These are phyloP conservation scores for Pao palembangensis DNA, from an alignment of 2,113 vertebrate species.

Conservation along the genomic window DNA sequence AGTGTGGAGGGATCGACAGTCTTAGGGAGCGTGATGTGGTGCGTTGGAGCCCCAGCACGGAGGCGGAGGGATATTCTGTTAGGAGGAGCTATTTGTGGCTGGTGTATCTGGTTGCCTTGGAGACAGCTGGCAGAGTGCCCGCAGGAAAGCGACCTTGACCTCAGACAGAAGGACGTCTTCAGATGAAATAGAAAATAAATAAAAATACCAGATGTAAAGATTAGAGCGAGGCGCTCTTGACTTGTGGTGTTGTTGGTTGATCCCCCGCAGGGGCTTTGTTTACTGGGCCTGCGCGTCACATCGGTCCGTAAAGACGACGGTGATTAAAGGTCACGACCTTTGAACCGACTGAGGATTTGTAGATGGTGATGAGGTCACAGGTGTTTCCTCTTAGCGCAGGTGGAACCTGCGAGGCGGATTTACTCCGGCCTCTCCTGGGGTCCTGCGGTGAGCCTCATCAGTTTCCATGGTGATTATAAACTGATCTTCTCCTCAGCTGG, in stretches of 20 bases:
- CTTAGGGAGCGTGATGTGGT: slow-evolving; percentile 45
- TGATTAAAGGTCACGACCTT: no score
- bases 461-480: slow-evolving; percentile 20
- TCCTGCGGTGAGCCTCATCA: slow-evolving; percentile 2
- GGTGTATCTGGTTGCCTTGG: slow-evolving; percentile 68
- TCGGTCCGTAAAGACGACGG: no score
- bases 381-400: no score
- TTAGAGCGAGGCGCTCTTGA: background rate
- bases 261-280: no score
- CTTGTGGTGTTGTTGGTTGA: no score
- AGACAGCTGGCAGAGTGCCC: slow-evolving; percentile 67
- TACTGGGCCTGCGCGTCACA: no score
- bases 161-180: slow-evolving; percentile 9
- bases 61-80: slow-evolving; percentile 49
- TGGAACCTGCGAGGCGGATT: background rate
- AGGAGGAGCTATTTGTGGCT: slow-evolving; percentile 66
- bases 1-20: slow-evolving; percentile 48
- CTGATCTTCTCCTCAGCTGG: slow-evolving; percentile 3
- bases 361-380: no score
- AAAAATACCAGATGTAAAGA: slow-evolving; percentile 9
- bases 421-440: background rate
- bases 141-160: slow-evolving; percentile 59
- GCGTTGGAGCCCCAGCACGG: slow-evolving; percentile 21
- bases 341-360: no score
- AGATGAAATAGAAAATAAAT: slow-evolving; percentile 14